Conservation (phyloP, 2,888 invertebrate genomes). For the Ophioninae sp. region DNA sequence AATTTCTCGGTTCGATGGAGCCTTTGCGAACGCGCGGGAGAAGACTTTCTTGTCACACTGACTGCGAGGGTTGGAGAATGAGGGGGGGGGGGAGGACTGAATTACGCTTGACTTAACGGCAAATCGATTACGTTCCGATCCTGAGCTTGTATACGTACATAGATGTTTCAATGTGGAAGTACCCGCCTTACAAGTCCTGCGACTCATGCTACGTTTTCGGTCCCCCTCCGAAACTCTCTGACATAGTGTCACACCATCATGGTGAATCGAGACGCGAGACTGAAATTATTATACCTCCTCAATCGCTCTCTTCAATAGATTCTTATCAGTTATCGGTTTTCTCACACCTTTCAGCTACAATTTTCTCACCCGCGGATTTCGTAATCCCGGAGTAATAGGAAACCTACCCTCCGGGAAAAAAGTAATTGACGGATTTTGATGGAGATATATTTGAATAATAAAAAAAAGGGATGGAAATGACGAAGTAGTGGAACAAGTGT, state of each 20-base stretch:
- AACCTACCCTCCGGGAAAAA: too few species aligned
- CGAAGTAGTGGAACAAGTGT: too few species aligned
- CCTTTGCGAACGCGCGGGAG: conserved; percentile 74
- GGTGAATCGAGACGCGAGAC: conserved; percentile 56
- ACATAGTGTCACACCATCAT: conserved; percentile 48
- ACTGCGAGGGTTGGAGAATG: conserved; percentile 70
- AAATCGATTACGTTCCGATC: conserved; percentile 79
- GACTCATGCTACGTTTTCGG: conserved; percentile 45
- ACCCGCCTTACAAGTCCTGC: conserved; percentile 40
- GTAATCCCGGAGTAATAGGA: background rate
- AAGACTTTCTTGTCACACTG: conserved; percentile 80
- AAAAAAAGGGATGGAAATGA: too few species aligned
- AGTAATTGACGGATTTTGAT: too few species aligned
- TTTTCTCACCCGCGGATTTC: background rate
- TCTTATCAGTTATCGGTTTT: conserved; percentile 62
- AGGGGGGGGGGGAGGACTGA: conserved; percentile 63
- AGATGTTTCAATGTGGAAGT: background rate
- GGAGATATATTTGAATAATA: too few species aligned
- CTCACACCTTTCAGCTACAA: conserved; percentile 11
- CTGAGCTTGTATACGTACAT: conserved; percentile 53
- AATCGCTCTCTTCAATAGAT: conserved; percentile 64
- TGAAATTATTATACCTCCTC: conserved; percentile 55
- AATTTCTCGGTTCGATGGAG: conserved; percentile 81
- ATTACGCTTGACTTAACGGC: conserved; percentile 80
- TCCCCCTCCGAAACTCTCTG: conserved; percentile 45